phyloP scores from a whole-genome alignment of 2,113 vertebrate genomes.

The Hydropotes inermis region DNA sequence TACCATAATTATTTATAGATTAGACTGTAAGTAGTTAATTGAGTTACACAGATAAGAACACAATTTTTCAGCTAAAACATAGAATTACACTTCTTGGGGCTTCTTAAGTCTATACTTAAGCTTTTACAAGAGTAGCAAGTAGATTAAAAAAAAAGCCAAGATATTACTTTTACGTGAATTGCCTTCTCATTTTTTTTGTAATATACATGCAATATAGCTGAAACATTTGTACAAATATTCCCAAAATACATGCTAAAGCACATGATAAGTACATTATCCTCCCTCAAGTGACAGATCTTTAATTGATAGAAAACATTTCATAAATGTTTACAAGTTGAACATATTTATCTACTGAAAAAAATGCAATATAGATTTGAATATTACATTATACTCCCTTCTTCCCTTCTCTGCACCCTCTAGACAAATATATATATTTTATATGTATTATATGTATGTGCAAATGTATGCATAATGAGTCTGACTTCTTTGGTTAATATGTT shows the following conservation, averaged over 20 bases:
- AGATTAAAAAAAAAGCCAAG: not conserved
- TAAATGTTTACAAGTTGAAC: not conserved
- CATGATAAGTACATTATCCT: not conserved
- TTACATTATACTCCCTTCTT: not conserved
- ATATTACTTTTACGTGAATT: not conserved
- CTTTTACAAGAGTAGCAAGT: not conserved
- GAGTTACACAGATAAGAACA: conserved; percentile 42
- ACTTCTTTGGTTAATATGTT: not conserved
- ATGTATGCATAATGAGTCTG: not conserved
- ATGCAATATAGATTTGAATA: not conserved
- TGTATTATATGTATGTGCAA: not conserved
- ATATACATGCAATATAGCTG: not conserved
- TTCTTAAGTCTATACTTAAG: not conserved
- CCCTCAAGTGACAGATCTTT: not conserved
- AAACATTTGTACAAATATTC: not conserved
- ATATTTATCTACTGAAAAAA: not conserved
- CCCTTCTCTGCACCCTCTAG: not conserved
- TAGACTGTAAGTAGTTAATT: conserved; percentile 51
- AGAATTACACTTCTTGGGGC: not conserved
- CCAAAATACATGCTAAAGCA: not conserved
- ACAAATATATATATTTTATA: not conserved
- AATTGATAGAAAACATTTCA: not conserved
- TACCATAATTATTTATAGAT: not conserved
- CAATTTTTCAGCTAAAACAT: not conserved
- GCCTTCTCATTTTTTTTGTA: not conserved